Evolutionary conservation across 2,888 invertebrate species (phyloP), one percentile per base, ranked within the genome.

Genomic region (Ichneumoninae sp.): DNA sequence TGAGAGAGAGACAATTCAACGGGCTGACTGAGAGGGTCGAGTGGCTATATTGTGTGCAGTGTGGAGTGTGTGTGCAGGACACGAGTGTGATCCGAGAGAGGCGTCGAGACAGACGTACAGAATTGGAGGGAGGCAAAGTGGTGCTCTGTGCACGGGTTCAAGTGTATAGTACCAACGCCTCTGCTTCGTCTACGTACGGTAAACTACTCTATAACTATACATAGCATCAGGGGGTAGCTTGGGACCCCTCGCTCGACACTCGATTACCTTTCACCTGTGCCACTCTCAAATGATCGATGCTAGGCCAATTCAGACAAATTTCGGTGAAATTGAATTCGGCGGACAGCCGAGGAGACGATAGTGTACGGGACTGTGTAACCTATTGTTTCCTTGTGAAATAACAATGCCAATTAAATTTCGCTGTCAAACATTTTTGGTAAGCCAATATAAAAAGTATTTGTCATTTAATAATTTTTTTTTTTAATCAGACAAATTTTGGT

Each of bases 71-170:
- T 72, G 50, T n/a, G 52, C 44, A 8, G 36, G 47, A 66, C 50
- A 71, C 65, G 74, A 79, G 81, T 79, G 84, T 57, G 57, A 57
- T 57, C 26, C 57, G 62, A 79, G 47, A 68, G 70, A 81, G 84
- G 62, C 69, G 70, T 30, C 40, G 84, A 79, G 79, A 79, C 75
- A 68, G 82, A 65, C 74, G 50, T 33, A 50, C 47, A 47, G 74
- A 79, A 33, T 69, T 57, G 74, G 60, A 69, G 74, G 74, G 78
- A 40, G 68, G 78, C 70, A 84, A 84, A 84, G 81, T 84, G 84
- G 81, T 84, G 81, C 84, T 84, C 74, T 57, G 84, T 84, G 81
- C 74, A 81, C 52, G 57, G 40, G 82, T 75, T 84, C 75, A 74
- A 79, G 78, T 84, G 57, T 57, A 57, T 57, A 57, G 65, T 69